Evolutionary conservation across 2,797 vertebrate species (phyloP), one percentile per base, ranked within the genome.

Genomic region (Semaprochilodus insignis): DNA sequence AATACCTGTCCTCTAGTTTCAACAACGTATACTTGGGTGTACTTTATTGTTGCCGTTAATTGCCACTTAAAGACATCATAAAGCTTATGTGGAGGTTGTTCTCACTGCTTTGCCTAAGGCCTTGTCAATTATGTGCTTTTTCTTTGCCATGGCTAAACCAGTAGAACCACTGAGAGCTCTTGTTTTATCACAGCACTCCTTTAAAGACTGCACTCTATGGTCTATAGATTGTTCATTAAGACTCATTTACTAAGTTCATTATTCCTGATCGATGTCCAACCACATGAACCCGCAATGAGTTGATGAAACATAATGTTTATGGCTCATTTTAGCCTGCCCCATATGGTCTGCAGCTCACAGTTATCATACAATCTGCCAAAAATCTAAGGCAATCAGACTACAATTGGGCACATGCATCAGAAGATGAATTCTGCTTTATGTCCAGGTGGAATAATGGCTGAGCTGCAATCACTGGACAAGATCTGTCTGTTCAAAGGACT

Each of bases 401-500:
- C 17, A 62, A 55, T 60, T 25, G 73, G 74, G 15, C 40, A 51
- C 77, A 57, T 60, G 83, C 67, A 73, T 80, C 65, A 74, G 55
- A 21, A 34, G 80, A 72, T 65, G 80, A 69, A 55, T 57, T 66
- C 59, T 74, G 71, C 54, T 48, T 75, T 77, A 84, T 14, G 55
- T 27, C 74, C 13, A 77, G 57, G 54, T 76, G 88, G 76, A 87
- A 65, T 48, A 83, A 88, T 86, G 75, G 48, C 84, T 40, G 36
- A 52, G 34, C 57, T 70, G 55, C 74, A 81, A 77, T 88, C 82
- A 80, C 82, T 55, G 55, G 72, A 86, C 80, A 76, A 23, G 62
- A 87, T 87, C 86, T 87, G 74, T 87, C 85, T 80, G 77, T 87
- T 84, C 55, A 69, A 85, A 87, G 80, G 76, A 87, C 83, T 62